Conservation (phyloP, 2,888 invertebrate genomes). For the Cantharis flavilabris region DNA sequence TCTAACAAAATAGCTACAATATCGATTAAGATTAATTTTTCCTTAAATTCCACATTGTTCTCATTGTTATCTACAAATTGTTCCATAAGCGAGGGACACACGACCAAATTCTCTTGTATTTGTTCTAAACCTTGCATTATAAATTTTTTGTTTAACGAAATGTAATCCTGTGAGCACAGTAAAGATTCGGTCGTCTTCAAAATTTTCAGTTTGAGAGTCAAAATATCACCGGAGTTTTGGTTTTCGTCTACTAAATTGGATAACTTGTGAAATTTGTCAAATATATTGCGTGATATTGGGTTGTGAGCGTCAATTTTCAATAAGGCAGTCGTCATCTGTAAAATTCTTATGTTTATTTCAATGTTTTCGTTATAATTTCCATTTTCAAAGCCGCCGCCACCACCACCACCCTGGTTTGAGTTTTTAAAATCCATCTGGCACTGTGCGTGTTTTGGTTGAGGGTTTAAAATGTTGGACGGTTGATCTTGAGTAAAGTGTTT, state of each 20-base stretch:
- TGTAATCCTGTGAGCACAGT: constrained; percentile 9
- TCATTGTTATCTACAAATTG: background rate
- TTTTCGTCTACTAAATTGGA: background rate
- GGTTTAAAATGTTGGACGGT: constrained; percentile 38
- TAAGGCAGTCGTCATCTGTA: constrained; percentile 3
- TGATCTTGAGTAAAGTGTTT: constrained; percentile 42
- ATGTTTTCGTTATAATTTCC: background rate
- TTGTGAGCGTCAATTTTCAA: constrained; percentile 5
- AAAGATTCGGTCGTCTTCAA: constrained; percentile 12
- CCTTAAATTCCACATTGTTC: constrained; percentile 1
- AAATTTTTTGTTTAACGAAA: constrained; percentile 6
- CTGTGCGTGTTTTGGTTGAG: constrained; percentile 35
- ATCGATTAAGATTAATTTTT: constrained; percentile 13
- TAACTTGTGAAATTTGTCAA: constrained; percentile 14
- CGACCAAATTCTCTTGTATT: constrained; percentile 5
- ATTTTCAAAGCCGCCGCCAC: background rate
- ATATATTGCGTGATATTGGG: background rate
- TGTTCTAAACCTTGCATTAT: constrained; percentile 7
- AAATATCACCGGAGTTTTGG: background rate
- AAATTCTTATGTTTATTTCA: constrained; percentile 8
- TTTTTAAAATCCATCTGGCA: constrained; percentile 7
- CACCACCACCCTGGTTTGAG: background rate
- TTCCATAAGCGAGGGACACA: background rate
- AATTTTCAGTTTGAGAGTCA: constrained; percentile 13
- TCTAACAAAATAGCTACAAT: constrained; percentile 8